phyloP scores from a whole-genome alignment of 2,113 vertebrate species.

The Mormyrus lacerda region DNA sequence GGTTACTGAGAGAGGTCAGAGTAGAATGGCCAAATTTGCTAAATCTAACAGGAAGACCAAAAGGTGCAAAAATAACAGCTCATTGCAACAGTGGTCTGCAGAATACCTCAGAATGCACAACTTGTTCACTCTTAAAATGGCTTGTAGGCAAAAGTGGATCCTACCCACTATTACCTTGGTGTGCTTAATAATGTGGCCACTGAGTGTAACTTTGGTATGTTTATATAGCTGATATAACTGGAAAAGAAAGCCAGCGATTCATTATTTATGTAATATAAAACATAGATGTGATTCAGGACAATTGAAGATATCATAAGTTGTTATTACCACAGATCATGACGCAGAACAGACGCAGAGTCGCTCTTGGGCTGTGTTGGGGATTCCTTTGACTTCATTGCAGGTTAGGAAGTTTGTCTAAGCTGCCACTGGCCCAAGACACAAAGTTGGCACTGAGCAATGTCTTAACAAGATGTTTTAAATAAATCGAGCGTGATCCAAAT shows the following conservation, averaged over 20 bases:
- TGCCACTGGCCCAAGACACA: not conserved
- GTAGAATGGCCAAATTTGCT: not conserved
- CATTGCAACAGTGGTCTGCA: not conserved
- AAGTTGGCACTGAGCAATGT: not conserved
- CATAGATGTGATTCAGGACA: slow-evolving; percentile 19
- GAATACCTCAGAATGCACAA: not conserved
- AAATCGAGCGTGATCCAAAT: slow-evolving; percentile 4
- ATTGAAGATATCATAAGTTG: slow-evolving; percentile 29
- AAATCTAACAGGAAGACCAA: not conserved
- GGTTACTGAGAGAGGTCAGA: not conserved
- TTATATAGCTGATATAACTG: not conserved
- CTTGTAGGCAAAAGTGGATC: not conserved
- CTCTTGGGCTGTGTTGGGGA: not conserved
- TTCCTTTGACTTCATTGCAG: not conserved
- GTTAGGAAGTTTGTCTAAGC: not conserved
- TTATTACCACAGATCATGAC: slow-evolving; percentile 3
- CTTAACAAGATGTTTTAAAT: not conserved
- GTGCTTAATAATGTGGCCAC: slow-evolving; percentile 1
- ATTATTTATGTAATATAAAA: slow-evolving; percentile 45
- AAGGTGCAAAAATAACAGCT: not conserved
- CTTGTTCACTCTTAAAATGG: not conserved
- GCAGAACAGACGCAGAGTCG: not conserved
- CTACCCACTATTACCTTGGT: not conserved
- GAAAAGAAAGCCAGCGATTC: slow-evolving; percentile 35
- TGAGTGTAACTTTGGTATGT: not conserved